Conservation (phyloP, 2,888 invertebrate genomes). For the Colostygia pectinataria region DNA sequence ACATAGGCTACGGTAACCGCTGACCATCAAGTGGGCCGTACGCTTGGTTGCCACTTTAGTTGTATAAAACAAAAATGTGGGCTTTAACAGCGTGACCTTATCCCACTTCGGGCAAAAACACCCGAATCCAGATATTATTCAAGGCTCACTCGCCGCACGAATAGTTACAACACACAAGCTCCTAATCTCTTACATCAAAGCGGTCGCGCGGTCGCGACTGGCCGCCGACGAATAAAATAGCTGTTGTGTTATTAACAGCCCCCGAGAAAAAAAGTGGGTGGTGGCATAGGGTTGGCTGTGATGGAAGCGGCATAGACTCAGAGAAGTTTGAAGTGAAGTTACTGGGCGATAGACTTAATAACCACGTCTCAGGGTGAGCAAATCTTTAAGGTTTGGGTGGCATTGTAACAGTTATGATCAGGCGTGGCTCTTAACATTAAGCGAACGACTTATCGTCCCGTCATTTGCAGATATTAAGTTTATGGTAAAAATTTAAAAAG, state of each 20-base stretch:
- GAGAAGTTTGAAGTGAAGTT: not conserved
- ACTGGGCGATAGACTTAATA: not conserved
- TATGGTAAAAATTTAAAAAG: no score
- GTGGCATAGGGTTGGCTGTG: conserved; percentile 24
- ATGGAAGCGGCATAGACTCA: conserved; percentile 19
- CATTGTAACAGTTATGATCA: no score
- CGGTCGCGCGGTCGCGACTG: conserved; percentile 73
- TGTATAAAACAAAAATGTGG: no score
- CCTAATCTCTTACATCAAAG: conserved; percentile 76
- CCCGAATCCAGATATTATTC: conserved; percentile 22
- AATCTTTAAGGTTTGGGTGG: no score
- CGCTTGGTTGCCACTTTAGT: no score
- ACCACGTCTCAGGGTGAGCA: no score
- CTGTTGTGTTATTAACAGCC: conserved; percentile 80
- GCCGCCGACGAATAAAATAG: conserved; percentile 75
- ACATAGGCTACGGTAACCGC: no score
- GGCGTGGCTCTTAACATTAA: no score
- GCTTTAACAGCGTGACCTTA: not conserved
- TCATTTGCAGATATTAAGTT: no score
- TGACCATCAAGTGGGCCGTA: no score
- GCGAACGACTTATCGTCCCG: no score
- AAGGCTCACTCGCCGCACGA: conserved; percentile 14
- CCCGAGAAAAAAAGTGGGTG: conserved; percentile 61
- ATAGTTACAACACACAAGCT: conserved; percentile 33
- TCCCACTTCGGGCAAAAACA: not conserved